Evolutionary conservation across 2,113 vertebrate genomes (phyloP).

Genomic region (Trachemys scripta): DNA sequence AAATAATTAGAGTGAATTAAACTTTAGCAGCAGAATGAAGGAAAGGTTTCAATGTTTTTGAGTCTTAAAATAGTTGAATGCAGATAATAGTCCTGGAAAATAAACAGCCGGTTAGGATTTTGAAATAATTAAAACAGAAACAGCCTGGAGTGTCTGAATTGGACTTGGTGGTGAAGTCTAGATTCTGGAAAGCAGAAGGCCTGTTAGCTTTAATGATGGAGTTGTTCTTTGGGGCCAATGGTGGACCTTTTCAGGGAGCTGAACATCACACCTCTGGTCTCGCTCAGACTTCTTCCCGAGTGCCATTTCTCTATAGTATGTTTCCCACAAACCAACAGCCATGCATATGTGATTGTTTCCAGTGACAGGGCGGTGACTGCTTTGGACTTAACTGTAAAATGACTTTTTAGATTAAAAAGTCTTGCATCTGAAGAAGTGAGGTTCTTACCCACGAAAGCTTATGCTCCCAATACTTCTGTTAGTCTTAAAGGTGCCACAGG

Average conservation of each 20-base stretch:
- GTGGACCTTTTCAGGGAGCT: background rate
- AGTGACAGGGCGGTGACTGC: fast-evolving
- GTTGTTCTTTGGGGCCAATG: constrained; percentile 47
- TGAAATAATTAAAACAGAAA: constrained; percentile 68
- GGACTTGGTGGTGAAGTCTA: background rate
- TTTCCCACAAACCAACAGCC: too few species aligned
- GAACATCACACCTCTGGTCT: constrained; percentile 17
- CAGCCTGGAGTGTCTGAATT: constrained; percentile 18
- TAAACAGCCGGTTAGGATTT: constrained; percentile 30
- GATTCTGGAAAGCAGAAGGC: background rate
- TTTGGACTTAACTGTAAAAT: fast-evolving
- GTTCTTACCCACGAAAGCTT: too few species aligned
- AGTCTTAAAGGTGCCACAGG: too few species aligned
- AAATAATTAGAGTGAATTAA: constrained; percentile 86
- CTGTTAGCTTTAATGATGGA: constrained; percentile 28
- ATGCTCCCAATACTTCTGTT: too few species aligned
- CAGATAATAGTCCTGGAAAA: constrained; percentile 37
- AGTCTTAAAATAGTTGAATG: constrained; percentile 43
- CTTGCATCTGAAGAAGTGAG: too few species aligned
- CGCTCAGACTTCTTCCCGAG: background rate
- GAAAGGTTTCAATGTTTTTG: constrained; percentile 62
- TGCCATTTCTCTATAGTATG: background rate
- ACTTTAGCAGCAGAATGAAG: constrained; percentile 72
- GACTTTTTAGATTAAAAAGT: background rate
- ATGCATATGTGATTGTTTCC: background rate